Conservation (phyloP, 2,888 invertebrate genomes). For the Trypoxylon attenuatum region DNA sequence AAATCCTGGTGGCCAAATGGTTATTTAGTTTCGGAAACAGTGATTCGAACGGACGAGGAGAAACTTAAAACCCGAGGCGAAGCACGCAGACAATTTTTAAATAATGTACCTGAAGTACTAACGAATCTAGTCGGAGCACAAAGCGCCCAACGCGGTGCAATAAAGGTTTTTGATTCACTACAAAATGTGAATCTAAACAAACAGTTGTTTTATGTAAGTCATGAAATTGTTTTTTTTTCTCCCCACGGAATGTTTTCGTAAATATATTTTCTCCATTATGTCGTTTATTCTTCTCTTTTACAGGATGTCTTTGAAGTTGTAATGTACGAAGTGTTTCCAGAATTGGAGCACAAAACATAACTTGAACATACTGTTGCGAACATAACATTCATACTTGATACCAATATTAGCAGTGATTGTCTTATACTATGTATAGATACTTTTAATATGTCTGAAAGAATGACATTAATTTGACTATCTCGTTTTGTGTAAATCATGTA, state of each 20-base stretch:
- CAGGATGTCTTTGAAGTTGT: constrained; percentile 77
- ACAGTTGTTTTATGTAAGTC: constrained; percentile 91
- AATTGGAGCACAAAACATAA: constrained; percentile 65
- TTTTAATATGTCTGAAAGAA: too few species aligned
- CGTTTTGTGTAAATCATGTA: too few species aligned
- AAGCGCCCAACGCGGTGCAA: constrained; percentile 88
- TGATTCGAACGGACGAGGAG: constrained; percentile 78
- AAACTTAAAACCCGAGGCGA: constrained; percentile 82
- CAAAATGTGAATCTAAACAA: constrained; percentile 92
- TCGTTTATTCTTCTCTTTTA: constrained; percentile 51
- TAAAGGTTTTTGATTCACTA: constrained; percentile 89
- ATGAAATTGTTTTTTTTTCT: not conserved
- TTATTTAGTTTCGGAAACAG: constrained; percentile 79
- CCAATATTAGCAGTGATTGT: too few species aligned
- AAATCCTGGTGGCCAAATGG: constrained; percentile 95
- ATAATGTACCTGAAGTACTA: constrained; percentile 86
- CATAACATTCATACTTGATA: too few species aligned
- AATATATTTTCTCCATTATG: too few species aligned
- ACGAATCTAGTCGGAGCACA: constrained; percentile 90
- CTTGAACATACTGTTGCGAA: too few species aligned
- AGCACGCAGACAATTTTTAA: constrained; percentile 82
- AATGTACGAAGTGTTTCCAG: constrained; percentile 77
- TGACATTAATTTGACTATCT: too few species aligned
- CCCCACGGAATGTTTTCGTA: not conserved
- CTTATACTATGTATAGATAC: too few species aligned